A percentile compares a stretch with the other conserved stretches of the same genome.
Evolutionary conservation across 2,888 invertebrate genomes (phyloP).

Genomic region (Mongoloraphidia duomilia): DNA sequence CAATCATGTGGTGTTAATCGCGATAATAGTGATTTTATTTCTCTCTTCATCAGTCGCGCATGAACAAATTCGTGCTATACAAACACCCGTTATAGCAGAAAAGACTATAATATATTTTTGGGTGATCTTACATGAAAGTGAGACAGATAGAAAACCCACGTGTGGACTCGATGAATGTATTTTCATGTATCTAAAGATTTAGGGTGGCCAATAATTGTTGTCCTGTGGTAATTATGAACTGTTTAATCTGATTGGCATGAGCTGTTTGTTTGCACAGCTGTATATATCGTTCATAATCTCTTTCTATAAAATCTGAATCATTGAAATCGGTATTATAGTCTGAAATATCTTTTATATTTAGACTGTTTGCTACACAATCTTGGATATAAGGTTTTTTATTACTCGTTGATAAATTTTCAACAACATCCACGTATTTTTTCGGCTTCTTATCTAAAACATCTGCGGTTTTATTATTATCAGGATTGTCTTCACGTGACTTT

Average conservation of each 20-base stretch:
- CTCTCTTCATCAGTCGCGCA: too few species aligned
- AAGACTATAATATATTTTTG: too few species aligned
- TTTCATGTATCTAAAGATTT: constrained; percentile 21
- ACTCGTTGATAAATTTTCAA: neutral
- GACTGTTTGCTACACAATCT: neutral
- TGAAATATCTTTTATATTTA: neutral
- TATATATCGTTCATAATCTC: constrained; percentile 31
- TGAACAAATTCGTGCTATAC: too few species aligned
- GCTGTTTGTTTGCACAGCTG: constrained; percentile 38
- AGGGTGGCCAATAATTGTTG: constrained; percentile 35
- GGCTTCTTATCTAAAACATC: neutral
- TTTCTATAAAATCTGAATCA: constrained; percentile 24
- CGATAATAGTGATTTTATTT: too few species aligned
- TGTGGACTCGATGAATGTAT: too few species aligned
- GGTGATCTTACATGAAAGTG: too few species aligned
- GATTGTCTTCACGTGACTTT: neutral
- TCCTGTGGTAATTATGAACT: constrained; percentile 44
- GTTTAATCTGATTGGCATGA: constrained; percentile 43
- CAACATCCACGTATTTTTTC: neutral
- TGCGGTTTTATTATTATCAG: neutral
- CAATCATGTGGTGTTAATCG: too few species aligned
- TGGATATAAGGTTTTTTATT: neutral
- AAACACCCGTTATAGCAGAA: too few species aligned
- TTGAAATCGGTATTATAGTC: neutral
- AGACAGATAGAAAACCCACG: too few species aligned